A percentile compares a stretch with the other conserved stretches of the same genome.
Evolutionary conservation across 2,888 invertebrate species (phyloP).

Genomic region (Reticulitermes lucifugus): DNA sequence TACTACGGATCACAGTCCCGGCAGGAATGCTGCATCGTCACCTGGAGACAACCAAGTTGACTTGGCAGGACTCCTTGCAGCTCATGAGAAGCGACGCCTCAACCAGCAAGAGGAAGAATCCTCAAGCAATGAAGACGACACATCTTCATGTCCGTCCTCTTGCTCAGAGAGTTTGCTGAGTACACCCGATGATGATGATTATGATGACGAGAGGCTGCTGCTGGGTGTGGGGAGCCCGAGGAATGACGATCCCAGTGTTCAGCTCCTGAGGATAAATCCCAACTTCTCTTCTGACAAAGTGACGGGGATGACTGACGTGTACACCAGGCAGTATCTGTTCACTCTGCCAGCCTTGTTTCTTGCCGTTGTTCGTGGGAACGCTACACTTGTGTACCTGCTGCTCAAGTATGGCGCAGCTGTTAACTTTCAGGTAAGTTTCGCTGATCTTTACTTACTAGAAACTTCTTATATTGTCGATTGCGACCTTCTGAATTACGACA

Average conservation of each 20-base stretch:
- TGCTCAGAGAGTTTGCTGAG: constrained; percentile 50
- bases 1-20: constrained; percentile 42
- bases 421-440: constrained; percentile 60
- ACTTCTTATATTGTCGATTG: too few species aligned
- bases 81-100: constrained; percentile 58
- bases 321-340: constrained; percentile 66
- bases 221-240: constrained; percentile 51
- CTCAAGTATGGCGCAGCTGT: constrained; percentile 68
- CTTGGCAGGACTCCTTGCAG: constrained; percentile 57
- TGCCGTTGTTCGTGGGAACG: constrained; percentile 67
- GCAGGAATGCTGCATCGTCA: constrained; percentile 8
- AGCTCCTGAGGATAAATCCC: constrained; percentile 57
- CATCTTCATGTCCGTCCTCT: constrained; percentile 51
- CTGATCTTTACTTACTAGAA: too few species aligned
- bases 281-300: constrained; percentile 57
- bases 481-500: too few species aligned
- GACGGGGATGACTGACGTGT: constrained; percentile 60
- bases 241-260: constrained; percentile 48
- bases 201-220: constrained; percentile 52
- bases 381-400: constrained; percentile 67
- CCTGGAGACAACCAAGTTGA: constrained; percentile 47
- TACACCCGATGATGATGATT: constrained; percentile 52
- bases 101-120: constrained; percentile 57
- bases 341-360: constrained; percentile 70
- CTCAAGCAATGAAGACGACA: constrained; percentile 37